A percentile compares a stretch with the other conserved stretches of the same genome.
These are phyloP conservation scores for Alca torda DNA, from an alignment of 2,797 vertebrate genomes.

Conservation along the genomic window DNA sequence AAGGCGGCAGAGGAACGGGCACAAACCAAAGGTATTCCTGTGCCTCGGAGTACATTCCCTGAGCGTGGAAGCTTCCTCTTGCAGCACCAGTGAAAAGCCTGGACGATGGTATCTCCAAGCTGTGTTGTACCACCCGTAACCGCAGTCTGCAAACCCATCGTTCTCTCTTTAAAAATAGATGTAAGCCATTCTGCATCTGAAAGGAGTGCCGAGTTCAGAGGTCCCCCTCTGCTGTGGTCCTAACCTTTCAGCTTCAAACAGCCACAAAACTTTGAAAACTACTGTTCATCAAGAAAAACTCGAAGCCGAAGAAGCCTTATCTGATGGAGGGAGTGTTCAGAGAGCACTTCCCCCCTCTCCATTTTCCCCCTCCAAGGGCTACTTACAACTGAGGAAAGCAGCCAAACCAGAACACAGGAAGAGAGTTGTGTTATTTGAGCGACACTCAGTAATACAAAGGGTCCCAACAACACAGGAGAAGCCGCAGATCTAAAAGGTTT, in stretches of 20 bases:
- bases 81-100: neutral
- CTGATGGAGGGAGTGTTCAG: neutral
- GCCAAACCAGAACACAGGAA: neutral
- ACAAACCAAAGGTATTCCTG: neutral
- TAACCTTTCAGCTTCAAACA: neutral
- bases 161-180: neutral
- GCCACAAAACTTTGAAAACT: neutral
- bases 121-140: neutral
- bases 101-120: neutral
- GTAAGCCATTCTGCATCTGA: neutral
- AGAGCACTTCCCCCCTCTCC: neutral
- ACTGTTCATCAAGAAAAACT: neutral
- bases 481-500: neutral
- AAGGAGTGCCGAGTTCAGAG: neutral
- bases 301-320: neutral
- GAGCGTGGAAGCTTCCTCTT: neutral
- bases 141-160: neutral
- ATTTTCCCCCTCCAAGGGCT: neutral
- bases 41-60: rapidly evolving
- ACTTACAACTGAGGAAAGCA: neutral
- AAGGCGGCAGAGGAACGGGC: neutral
- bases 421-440: neutral
- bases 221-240: neutral
- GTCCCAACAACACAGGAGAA: neutral
- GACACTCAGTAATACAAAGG: neutral